Evolutionary conservation across 2,888 invertebrate species (phyloP).

Genomic region (Frankliniella intonsa): DNA sequence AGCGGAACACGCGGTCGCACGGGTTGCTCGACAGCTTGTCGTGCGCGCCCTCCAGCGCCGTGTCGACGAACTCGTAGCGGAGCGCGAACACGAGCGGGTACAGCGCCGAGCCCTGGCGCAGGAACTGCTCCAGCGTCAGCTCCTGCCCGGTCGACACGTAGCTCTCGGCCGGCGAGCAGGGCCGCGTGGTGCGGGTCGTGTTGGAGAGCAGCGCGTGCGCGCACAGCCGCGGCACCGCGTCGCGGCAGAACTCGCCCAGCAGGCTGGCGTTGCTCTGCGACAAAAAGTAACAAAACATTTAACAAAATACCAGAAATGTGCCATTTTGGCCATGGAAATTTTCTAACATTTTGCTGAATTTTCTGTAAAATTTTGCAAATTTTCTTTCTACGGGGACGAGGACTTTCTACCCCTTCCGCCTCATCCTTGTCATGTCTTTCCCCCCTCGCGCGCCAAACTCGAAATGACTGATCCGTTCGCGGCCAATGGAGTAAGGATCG

Average conservation of each 20-base stretch:
- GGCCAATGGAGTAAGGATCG: background rate
- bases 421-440: no score
- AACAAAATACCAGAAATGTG: background rate
- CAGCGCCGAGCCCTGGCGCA: constrained; percentile 71
- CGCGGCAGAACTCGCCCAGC: constrained; percentile 69
- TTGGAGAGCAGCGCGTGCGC: constrained; percentile 69
- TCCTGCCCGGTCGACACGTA: constrained; percentile 73
- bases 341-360: no score
- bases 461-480: background rate
- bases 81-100: constrained; percentile 73
- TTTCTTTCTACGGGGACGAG: no score
- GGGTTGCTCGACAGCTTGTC: constrained; percentile 56
- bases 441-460: no score
- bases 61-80: constrained; percentile 78
- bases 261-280: constrained; percentile 51
- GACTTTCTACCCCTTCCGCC: no score
- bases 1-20: constrained; percentile 55
- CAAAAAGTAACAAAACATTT: background rate
- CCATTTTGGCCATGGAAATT: no score
- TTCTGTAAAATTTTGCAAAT: no score
- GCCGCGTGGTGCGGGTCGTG: constrained; percentile 65
- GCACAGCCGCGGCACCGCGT: constrained; percentile 61
- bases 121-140: constrained; percentile 68
- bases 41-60: constrained; percentile 61
- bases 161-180: constrained; percentile 65